These are phyloP conservation scores for Macrobrachium nipponense DNA, from an alignment of 1,140 invertebrate species.

Conservation along the genomic window DNA sequence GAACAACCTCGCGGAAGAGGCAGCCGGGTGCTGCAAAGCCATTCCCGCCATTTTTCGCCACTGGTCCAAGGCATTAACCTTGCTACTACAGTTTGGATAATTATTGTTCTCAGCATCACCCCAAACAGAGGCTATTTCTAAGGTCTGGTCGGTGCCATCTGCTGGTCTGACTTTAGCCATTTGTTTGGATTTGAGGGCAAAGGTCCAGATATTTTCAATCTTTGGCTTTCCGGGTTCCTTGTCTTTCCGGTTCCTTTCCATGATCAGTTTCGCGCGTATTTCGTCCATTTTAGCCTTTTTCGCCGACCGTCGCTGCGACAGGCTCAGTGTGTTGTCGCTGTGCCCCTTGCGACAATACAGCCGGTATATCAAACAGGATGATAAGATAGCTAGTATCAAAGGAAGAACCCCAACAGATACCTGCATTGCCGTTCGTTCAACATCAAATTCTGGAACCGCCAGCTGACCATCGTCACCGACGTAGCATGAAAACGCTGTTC, in stretches of 20 bases:
- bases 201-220: too few relatives aligned
- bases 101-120: too few relatives aligned
- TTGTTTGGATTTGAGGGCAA: too few relatives aligned
- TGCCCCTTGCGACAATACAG: constrained; percentile 39
- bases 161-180: too few relatives aligned
- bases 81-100: neutral
- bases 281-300: neutral
- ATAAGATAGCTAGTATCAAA: constrained; percentile 14
- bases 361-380: constrained; percentile 25
- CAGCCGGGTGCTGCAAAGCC: neutral
- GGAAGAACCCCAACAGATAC: constrained; percentile 39
- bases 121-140: too few relatives aligned
- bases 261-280: too few relatives aligned
- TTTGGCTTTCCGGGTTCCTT: too few relatives aligned
- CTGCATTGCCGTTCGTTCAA: neutral
- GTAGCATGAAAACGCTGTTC: constrained; percentile 36
- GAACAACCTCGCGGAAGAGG: neutral
- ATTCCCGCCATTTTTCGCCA: neutral
- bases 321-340: constrained; percentile 16
- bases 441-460: constrained; percentile 24
- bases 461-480: constrained; percentile 34
- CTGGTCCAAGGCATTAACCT: neutral
- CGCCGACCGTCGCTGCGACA: neutral
- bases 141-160: too few relatives aligned
- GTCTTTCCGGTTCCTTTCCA: too few relatives aligned